Percentiles rank a stretch among this genome's conserved stretches.
phyloP scores from a whole-genome alignment of 2,888 invertebrate species.

The Ochropacha duplaris region DNA sequence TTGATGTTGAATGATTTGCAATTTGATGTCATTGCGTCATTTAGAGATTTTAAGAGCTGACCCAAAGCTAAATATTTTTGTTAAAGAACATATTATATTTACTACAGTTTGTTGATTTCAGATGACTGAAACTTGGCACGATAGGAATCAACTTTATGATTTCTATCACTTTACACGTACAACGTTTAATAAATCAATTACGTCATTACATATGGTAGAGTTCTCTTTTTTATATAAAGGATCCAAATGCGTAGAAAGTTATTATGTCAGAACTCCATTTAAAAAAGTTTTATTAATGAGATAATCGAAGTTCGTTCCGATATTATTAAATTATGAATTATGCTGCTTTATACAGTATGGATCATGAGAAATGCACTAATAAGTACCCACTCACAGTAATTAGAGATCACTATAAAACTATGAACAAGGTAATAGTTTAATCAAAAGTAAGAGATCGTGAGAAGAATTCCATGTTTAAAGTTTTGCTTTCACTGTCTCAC shows the following conservation, averaged over 20 bases:
- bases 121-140: neutral
- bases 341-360: neutral
- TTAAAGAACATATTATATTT: too few relatives aligned
- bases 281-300: too few relatives aligned
- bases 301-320: too few relatives aligned
- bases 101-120: neutral
- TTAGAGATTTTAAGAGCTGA: neutral
- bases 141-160: too few relatives aligned
- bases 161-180: too few relatives aligned
- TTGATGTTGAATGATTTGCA: neutral
- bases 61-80: too few relatives aligned
- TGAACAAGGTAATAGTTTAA: slow-evolving; percentile 37
- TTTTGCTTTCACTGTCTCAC: slow-evolving; percentile 71
- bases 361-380: neutral
- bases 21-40: neutral
- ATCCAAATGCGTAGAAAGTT: neutral
- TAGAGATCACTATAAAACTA: slow-evolving; percentile 20
- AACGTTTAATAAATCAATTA: neutral
- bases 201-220: neutral
- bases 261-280: neutral
- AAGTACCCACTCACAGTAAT: slow-evolving; percentile 3
- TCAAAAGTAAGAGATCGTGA: slow-evolving; percentile 58
- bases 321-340: neutral
- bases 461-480: slow-evolving; percentile 49
- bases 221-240: neutral